phyloP scores from a whole-genome alignment of 37 sponge, comb jelly and placozoan genomes.

The Oscarella lobularis region DNA sequence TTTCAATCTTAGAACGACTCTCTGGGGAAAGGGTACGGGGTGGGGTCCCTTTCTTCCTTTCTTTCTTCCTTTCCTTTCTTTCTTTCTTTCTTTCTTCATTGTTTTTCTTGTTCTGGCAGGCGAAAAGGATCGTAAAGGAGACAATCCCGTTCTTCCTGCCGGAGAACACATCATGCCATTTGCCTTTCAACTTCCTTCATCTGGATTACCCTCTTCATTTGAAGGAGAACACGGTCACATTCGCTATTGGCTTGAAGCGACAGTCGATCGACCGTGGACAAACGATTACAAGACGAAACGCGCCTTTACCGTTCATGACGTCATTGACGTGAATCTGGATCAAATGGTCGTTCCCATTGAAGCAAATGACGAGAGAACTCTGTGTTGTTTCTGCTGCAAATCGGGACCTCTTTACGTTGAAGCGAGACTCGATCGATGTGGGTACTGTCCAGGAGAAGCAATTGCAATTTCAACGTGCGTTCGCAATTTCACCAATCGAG shows the following conservation, averaged over 20 bases:
- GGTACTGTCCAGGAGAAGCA: conserved; percentile 1
- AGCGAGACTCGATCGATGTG: not conserved
- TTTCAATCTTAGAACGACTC: conserved; percentile 11
- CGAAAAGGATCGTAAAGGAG: conserved; percentile 1
- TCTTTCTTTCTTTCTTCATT: too few species aligned
- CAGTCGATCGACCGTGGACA: conserved; percentile 10
- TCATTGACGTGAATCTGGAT: conserved; percentile 8
- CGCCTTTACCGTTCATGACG: not conserved
- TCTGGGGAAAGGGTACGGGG: not conserved
- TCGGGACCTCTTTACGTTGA: conserved; percentile 11
- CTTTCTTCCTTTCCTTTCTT: too few species aligned
- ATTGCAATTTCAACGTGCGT: conserved; percentile 16
- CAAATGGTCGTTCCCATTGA: not conserved
- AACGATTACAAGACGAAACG: not conserved
- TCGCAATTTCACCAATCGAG: conserved; percentile 5
- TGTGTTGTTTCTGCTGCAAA: conserved; percentile 17
- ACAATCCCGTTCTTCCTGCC: not conserved
- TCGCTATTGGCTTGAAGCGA: conserved; percentile 17
- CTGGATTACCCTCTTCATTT: conserved; percentile 12
- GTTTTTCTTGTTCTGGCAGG: not conserved
- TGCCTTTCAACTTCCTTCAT: conserved; percentile 10
- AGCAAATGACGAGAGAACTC: not conserved
- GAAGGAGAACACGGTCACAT: conserved; percentile 5
- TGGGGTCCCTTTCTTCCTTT: too few species aligned
- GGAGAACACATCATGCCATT: conserved; percentile 17